Evolutionary conservation across 2,888 invertebrate genomes (phyloP), one percentile per base, ranked within the genome.

Genomic region (Campopleginae sp.): DNA sequence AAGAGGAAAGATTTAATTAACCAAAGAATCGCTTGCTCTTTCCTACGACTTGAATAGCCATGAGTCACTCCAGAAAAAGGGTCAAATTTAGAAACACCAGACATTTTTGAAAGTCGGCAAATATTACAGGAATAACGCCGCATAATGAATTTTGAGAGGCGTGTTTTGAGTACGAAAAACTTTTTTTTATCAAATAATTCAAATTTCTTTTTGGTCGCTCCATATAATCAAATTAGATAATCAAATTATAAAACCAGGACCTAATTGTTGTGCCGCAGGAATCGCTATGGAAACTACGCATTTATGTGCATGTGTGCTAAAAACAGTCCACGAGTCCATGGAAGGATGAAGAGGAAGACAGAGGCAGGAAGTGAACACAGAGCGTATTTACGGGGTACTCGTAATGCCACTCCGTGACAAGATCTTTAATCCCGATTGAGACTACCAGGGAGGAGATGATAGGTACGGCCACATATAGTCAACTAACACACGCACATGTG

Each of bases 361-460:
- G 66, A 68, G 83, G 80, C 79, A 86, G 85, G 83, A 85, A 88
- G 89, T 87, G 89, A 88, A 88, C 86, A 86, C 44, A 23, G 85
- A 76, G 71, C 76, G 68, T 82, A 85, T 86, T 86, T 83, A 84
- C 86, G 86, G 87, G 88, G 88, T 88, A 89, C 90, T 87, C 90
- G 90, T 89, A 90, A 90, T 90, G 91, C 89, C 89, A 89, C 88
- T 90, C 90, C 90, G 90, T 89, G 93, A 91, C 93, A 92, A 93
- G 93, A 93, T 93, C 93, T 92, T 91, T 90, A 91, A 93, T 93
- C 93, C 91, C 91, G 91, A 93, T 92, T 91, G 90, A 91, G 75
- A 82, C 85, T 82, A 91, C 88, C 82, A 78, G 86, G 82, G 68
- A 77, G 82, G 61, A 78, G 74, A 74, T 70, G 72, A 77, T 75